Percentiles rank a stretch among this genome's conserved stretches.
phyloP scores from a whole-genome alignment of 1,140 invertebrate species.

The Macrocentrus cingulum region DNA sequence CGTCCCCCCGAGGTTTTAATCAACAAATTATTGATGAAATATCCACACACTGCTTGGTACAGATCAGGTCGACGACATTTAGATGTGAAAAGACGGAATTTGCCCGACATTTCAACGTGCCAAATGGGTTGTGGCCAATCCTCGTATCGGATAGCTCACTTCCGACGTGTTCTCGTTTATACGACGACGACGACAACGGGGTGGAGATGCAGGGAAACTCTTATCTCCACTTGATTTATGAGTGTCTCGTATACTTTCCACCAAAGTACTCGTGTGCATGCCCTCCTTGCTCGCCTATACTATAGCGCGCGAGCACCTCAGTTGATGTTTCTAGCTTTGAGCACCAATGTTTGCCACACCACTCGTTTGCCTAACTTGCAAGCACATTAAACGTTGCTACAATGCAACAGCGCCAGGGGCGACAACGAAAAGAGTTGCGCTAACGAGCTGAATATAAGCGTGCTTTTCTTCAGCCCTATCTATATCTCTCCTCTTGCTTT shows the following conservation, averaged over 20 bases:
- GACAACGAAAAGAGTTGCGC: too few species aligned
- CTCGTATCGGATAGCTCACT: constrained; percentile 17
- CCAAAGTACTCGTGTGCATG: constrained; percentile 8
- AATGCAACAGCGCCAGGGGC: too few species aligned
- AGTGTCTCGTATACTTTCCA: constrained; percentile 15
- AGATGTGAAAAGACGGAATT: background rate
- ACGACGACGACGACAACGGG: constrained; percentile 17
- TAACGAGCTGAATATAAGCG: constrained; percentile 21
- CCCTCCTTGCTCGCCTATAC: background rate
- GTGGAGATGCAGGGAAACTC: background rate
- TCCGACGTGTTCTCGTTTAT: constrained; percentile 21
- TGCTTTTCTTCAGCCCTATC: background rate
- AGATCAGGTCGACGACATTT: background rate
- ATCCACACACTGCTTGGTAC: too few species aligned
- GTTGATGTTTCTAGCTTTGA: constrained; percentile 15
- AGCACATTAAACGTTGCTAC: constrained; percentile 15
- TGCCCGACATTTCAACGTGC: constrained; percentile 13
- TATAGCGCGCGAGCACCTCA: background rate
- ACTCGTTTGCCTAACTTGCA: constrained; percentile 24
- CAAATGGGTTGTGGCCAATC: constrained; percentile 22
- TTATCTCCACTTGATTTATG: constrained; percentile 28
- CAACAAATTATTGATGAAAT: too few species aligned
- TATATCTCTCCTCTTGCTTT: background rate
- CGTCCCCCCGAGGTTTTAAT: too few species aligned
- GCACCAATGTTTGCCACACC: constrained; percentile 27